Evolutionary conservation across 2,888 invertebrate species (phyloP).

Genomic region (Teleiodes luculella): DNA sequence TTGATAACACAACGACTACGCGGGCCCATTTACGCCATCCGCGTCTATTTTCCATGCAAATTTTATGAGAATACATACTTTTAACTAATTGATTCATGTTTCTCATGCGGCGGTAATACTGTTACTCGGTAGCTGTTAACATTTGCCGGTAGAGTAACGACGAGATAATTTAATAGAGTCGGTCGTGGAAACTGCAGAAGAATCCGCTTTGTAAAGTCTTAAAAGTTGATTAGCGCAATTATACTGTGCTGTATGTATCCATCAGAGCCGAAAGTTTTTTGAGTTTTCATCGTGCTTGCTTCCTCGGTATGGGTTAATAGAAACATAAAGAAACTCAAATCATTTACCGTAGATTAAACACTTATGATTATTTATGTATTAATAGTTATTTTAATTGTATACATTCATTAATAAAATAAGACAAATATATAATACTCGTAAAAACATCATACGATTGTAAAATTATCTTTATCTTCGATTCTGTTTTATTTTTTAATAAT

Average conservation of each 20-base stretch:
- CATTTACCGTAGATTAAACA: too few relatives aligned
- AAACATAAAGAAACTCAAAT: too few relatives aligned
- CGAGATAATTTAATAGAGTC: background rate
- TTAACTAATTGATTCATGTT: background rate
- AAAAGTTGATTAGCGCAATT: background rate
- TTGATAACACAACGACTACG: constrained; percentile 27
- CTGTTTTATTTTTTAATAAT: too few relatives aligned
- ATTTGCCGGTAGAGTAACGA: background rate
- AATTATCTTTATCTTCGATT: too few relatives aligned
- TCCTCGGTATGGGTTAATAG: too few relatives aligned
- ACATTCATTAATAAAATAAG: too few relatives aligned
- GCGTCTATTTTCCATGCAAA: constrained; percentile 1
- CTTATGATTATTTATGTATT: too few relatives aligned
- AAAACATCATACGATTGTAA: too few relatives aligned
- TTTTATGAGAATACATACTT: background rate
- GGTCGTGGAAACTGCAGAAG: background rate
- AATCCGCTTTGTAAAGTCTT: background rate
- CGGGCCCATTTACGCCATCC: background rate
- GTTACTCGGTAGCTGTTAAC: background rate
- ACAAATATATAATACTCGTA: too few relatives aligned
- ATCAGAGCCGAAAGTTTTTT: background rate
- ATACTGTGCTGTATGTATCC: background rate
- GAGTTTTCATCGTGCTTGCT: too few relatives aligned
- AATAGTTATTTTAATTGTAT: too few relatives aligned
- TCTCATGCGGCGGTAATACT: background rate